These are phyloP conservation scores for Bombyx mori DNA, from an alignment of 1,140 invertebrate genomes.

Conservation along the genomic window ASM3026992v2 NC_085128.1:17323501-17324000, in stretches of 20 bases:
- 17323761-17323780: no score
- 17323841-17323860: no score
- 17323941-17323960: slow-evolving; percentile 1
- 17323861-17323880: neutral
- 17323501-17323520: slow-evolving; percentile 2
- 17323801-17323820: neutral
- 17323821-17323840: neutral
- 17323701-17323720: slow-evolving; percentile 1
- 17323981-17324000: no score
- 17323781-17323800: no score
- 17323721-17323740: neutral
- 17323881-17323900: slow-evolving; percentile 8
- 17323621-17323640: neutral
- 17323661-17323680: slow-evolving; percentile 1
- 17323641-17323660: neutral
- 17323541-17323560: slow-evolving; percentile 4
- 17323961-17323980: no score
- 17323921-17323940: slow-evolving; percentile 3
- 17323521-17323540: slow-evolving; percentile 4
- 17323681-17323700: slow-evolving; percentile 1
- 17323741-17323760: neutral
- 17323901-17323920: slow-evolving; percentile 6
- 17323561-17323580: neutral
- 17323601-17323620: slow-evolving; percentile 1
- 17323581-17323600: slow-evolving; percentile 1